Evolutionary conservation across 2,113 vertebrate species (phyloP).

Genomic region (Chamaea fasciata): DNA sequence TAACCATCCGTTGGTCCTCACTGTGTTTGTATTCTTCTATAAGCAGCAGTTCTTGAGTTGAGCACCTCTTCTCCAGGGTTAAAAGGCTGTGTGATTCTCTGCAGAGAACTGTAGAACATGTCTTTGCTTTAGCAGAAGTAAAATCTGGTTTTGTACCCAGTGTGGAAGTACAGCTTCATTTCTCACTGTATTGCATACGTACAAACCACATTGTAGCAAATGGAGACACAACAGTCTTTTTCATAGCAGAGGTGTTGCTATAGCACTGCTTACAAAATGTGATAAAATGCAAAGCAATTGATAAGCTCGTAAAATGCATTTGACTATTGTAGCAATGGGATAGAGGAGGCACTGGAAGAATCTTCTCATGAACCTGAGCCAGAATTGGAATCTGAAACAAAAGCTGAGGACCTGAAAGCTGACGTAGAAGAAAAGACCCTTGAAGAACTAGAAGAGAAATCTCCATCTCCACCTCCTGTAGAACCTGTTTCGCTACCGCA

Average conservation of each 20-base stretch:
- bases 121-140: not conserved
- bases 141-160: not conserved
- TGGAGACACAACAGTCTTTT: not conserved
- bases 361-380: slow-evolving; percentile 77
- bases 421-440: slow-evolving; percentile 85
- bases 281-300: not conserved
- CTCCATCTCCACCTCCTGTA: slow-evolving; percentile 84
- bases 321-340: slow-evolving; percentile 74
- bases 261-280: not conserved
- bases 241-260: not conserved
- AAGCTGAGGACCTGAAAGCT: slow-evolving; percentile 84
- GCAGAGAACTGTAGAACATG: not conserved
- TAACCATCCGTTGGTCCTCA: not conserved
- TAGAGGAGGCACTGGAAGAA: slow-evolving; percentile 81
- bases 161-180: not conserved
- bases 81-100: not conserved
- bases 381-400: slow-evolving; percentile 76
- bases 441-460: slow-evolving; percentile 90
- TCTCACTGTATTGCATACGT: fast-evolving
- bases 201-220: not conserved
- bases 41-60: not conserved
- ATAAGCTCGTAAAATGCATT: slow-evolving; percentile 9
- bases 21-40: not conserved
- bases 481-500: slow-evolving; percentile 86
- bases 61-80: not conserved